Percentiles rank a stretch among this genome's conserved stretches.
Evolutionary conservation across 2,113 vertebrate species (phyloP).

Genomic region (Perccottus glenii): DNA sequence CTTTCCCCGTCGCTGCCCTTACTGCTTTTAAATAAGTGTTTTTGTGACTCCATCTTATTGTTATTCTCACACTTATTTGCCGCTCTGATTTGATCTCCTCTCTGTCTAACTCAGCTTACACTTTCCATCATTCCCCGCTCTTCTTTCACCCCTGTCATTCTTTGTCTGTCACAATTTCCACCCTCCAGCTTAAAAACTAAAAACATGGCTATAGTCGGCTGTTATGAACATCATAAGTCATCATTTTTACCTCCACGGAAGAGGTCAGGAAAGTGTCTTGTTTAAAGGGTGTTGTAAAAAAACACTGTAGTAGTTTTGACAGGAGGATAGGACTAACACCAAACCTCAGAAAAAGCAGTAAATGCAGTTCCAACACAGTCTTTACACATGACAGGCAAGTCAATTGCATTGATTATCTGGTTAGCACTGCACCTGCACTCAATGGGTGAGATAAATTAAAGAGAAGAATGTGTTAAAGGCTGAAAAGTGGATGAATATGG

Average conservation of each 20-base stretch:
- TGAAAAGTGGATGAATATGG: no score
- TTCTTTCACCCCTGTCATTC: neutral
- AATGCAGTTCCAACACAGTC: no score
- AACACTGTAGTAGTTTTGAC: neutral
- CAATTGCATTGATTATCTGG: no score
- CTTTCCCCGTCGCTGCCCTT: neutral
- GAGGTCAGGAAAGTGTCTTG: neutral
- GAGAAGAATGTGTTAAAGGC: no score
- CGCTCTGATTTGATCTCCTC: neutral
- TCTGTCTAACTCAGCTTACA: neutral
- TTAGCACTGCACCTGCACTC: no score
- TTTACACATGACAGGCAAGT: no score
- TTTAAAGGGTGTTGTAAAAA: neutral
- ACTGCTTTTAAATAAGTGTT: neutral
- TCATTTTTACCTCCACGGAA: constrained; percentile 9
- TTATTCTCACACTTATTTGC: neutral
- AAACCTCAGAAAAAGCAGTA: neutral
- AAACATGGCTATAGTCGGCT: neutral
- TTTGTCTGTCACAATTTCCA: neutral
- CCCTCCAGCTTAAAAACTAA: neutral
- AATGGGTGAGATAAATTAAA: no score
- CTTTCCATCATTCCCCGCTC: neutral
- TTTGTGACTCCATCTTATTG: neutral
- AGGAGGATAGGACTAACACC: neutral
- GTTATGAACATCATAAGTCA: constrained; percentile 18